A percentile compares a stretch with the other conserved stretches of the same genome.
Evolutionary conservation across 2,797 vertebrate genomes (phyloP).

Genomic region (Acomys russatus): DNA sequence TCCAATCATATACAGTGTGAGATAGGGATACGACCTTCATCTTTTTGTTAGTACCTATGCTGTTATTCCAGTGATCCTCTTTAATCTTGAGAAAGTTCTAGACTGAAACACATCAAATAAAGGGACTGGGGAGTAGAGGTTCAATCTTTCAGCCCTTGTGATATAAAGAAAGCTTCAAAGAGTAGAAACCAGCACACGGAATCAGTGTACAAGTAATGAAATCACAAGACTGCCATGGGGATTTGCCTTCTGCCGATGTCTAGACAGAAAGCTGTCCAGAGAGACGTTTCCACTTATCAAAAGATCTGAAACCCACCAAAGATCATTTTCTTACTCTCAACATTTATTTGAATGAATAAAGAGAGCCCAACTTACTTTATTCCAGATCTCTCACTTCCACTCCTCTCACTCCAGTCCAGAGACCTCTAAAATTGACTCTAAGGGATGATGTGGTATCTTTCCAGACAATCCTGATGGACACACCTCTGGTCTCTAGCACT

Average conservation of each 20-base stretch:
- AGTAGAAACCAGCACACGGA: background rate
- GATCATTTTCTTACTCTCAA: background rate
- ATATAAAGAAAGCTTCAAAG: background rate
- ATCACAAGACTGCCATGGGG: background rate
- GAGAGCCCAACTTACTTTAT: background rate
- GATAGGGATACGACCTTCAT: background rate
- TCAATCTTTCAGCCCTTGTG: background rate
- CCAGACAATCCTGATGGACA: background rate
- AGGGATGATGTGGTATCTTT: conserved; percentile 28
- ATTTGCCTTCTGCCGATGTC: background rate
- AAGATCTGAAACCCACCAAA: background rate
- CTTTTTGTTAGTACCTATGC: background rate
- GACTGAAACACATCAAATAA: background rate
- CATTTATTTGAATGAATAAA: conserved; percentile 7
- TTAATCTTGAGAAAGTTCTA: background rate
- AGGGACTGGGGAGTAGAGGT: background rate
- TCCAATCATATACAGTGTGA: background rate
- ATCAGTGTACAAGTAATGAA: background rate
- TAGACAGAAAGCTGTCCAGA: conserved; percentile 6
- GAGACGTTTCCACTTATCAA: background rate
- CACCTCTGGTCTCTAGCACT: conserved; percentile 9
- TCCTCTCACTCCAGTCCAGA: background rate
- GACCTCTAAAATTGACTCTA: conserved; percentile 42
- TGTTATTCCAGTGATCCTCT: background rate
- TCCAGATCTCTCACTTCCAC: background rate